Percentiles rank a stretch among this genome's conserved stretches.
Evolutionary conservation across 2,797 vertebrate genomes (phyloP).

Genomic region (Amblyopsis hoosieri): DNA sequence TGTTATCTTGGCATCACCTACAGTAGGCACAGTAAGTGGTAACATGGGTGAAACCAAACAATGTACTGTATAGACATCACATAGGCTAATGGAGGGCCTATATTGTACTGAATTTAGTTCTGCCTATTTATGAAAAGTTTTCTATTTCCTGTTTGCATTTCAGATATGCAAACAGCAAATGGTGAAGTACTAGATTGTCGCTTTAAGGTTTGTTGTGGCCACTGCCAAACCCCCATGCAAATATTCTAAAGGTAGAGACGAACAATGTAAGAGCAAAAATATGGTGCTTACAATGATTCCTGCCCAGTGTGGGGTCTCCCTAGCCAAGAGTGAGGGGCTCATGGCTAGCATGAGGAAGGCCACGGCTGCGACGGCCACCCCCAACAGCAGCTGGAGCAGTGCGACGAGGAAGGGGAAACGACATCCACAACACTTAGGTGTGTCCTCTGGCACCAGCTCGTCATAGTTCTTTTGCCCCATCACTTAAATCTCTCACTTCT

Average conservation of each 20-base stretch:
- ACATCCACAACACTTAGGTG: slow-evolving; percentile 85
- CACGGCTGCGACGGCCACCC: slow-evolving; percentile 83
- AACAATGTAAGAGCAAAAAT: slow-evolving; percentile 24
- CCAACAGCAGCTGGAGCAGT: slow-evolving; percentile 90
- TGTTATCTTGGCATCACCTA: too few species aligned
- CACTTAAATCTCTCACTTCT: slow-evolving; percentile 33
- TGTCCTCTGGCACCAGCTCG: slow-evolving; percentile 72
- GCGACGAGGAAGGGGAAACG: slow-evolving; percentile 92
- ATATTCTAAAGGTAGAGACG: slow-evolving; percentile 8
- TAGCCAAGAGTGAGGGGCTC: slow-evolving; percentile 89
- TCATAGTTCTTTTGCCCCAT: slow-evolving; percentile 56
- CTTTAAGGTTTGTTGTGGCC: too few species aligned
- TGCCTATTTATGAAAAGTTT: too few species aligned
- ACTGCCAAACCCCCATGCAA: slow-evolving; percentile 52
- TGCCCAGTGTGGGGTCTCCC: slow-evolving; percentile 98
- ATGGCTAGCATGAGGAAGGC: slow-evolving; percentile 90
- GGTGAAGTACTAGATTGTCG: too few species aligned
- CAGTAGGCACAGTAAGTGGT: too few species aligned
- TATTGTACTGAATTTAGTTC: too few species aligned
- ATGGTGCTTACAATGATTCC: slow-evolving; percentile 94
- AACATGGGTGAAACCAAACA: too few species aligned
- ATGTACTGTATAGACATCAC: too few species aligned
- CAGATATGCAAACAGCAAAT: too few species aligned
- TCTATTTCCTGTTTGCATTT: too few species aligned
- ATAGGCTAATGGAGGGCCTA: too few species aligned